phyloP scores from a whole-genome alignment of 1,140 invertebrate genomes.

The Nasonia giraulti region DNA sequence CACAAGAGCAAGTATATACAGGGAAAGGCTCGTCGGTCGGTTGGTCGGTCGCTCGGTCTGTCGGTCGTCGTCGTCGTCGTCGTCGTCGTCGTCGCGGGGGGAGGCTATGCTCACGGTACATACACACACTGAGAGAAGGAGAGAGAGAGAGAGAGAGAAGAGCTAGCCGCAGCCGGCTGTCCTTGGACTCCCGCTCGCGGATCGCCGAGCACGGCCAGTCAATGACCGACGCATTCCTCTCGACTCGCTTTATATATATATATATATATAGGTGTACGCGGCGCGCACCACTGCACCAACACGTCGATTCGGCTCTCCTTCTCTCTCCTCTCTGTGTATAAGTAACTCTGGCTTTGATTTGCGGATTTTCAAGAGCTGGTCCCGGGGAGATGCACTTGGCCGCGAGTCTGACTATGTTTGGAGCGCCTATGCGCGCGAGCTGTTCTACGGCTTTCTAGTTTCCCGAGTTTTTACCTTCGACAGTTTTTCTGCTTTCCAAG shows the following conservation, averaged over 20 bases:
- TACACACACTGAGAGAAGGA: slow-evolving; percentile 20
- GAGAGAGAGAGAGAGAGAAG: background rate
- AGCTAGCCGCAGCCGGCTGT: slow-evolving; percentile 60
- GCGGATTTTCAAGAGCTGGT: slow-evolving; percentile 3
- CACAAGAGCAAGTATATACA: background rate
- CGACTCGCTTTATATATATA: slow-evolving; percentile 44
- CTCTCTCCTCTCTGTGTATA: too few relatives aligned
- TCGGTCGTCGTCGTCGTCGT: slow-evolving; percentile 42
- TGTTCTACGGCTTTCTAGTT: background rate
- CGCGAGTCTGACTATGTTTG: background rate
- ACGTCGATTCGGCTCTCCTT: background rate
- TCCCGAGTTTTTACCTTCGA: too few relatives aligned
- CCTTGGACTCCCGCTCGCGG: slow-evolving; percentile 71
- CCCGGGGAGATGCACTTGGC: background rate
- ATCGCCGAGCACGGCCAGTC: slow-evolving; percentile 70
- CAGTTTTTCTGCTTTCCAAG: too few relatives aligned
- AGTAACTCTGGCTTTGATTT: background rate
- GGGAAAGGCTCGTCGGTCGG: slow-evolving; percentile 44
- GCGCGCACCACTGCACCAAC: slow-evolving; percentile 15
- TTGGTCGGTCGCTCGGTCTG: slow-evolving; percentile 55
- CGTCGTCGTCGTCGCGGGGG: slow-evolving; percentile 17
- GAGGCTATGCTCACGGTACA: slow-evolving; percentile 10
- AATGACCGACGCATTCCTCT: slow-evolving; percentile 66
- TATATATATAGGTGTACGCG: slow-evolving; percentile 3
- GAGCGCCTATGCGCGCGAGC: background rate